Base-by-base conservation (phyloP, 2,113 vertebrate species). In the Varanus salvator region DNA sequence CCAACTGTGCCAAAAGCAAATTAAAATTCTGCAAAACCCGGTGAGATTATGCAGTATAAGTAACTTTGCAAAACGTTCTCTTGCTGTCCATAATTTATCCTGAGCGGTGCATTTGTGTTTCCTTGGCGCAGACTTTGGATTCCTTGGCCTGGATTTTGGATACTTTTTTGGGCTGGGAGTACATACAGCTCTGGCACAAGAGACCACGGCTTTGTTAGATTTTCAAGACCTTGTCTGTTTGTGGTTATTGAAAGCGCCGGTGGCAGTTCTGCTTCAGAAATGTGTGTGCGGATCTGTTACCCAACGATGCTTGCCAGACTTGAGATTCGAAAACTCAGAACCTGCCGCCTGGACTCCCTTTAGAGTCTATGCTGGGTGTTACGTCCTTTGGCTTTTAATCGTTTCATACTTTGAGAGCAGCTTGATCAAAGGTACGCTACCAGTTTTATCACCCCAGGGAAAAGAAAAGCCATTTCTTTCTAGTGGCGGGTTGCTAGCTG, bases 71-170 rank as follows among this genome's bases (percentile, higher is more conserved):
- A 57, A 85, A 54, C 85, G 21, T 31, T 21, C 8, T 4, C 82
- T 78, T 38, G 60, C 88, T 77, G 85, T 71, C 74, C 82, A 44
- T 69, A 57, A 69, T 31, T 89, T 78, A 77, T 71, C 31, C 19
- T 29, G 74, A 44, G 82, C 69, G 60, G 74, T 14, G n/a, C 74
- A 50, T 84, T 89, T 71, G 82, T 31, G 44, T 44, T 80, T 68
- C 82, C n/a, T 85, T 89, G 88, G 88, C 88, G 34, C 15, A 8
- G 31, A 69, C 15, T 34, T 54, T 14, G 44, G 82, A 85, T 89
- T 84, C 88, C 29, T 89, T 89, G 60, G 88, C 82, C 2, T 85
- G 0, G 17, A 15, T 19, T 66, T 68, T 69, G 57, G 86, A 87
- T 68, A 66, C 60, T 80, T 50, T 21, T 85, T 74, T 71, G 72